Conservation (phyloP, 2,888 invertebrate species). For the Tineola bisselliella region DNA sequence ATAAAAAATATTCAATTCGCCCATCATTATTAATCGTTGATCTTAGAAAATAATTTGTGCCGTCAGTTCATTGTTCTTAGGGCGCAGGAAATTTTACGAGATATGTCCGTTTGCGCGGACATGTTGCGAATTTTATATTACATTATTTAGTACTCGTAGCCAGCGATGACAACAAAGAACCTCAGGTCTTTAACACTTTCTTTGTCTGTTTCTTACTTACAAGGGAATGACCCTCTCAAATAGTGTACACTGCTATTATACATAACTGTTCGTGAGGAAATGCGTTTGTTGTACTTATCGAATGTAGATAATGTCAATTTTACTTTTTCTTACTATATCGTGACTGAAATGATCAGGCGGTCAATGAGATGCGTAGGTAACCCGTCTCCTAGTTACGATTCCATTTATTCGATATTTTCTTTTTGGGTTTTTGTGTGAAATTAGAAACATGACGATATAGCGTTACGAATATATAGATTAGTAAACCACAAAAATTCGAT, state of each 20-base stretch:
- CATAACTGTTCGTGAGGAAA: not conserved
- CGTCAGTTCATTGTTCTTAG: conserved; percentile 48
- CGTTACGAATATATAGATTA: no score
- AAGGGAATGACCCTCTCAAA: conserved; percentile 3
- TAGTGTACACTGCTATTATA: not conserved
- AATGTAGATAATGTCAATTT: not conserved
- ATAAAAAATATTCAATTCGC: not conserved
- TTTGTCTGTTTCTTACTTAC: conserved; percentile 19
- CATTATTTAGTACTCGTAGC: conserved; percentile 41
- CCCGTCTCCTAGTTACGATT: conserved; percentile 57
- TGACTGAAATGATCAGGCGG: conserved; percentile 32
- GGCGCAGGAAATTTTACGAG: conserved; percentile 50
- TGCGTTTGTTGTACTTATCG: not conserved
- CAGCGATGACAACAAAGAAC: conserved; percentile 49
- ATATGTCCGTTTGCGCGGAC: conserved; percentile 43
- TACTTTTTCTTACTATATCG: conserved; percentile 23
- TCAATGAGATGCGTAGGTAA: conserved; percentile 15
- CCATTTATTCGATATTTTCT: conserved; percentile 51
- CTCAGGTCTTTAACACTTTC: conserved; percentile 44
- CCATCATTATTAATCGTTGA: not conserved
- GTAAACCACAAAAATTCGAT: no score
- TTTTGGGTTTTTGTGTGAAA: no score
- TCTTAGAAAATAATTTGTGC: conserved; percentile 3
- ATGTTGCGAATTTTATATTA: conserved; percentile 55
- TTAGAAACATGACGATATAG: no score